A percentile compares a stretch with the other conserved stretches of the same genome.
phyloP scores from a whole-genome alignment of 1,140 invertebrate genomes.

The Diplogasteroides magnus region DNA sequence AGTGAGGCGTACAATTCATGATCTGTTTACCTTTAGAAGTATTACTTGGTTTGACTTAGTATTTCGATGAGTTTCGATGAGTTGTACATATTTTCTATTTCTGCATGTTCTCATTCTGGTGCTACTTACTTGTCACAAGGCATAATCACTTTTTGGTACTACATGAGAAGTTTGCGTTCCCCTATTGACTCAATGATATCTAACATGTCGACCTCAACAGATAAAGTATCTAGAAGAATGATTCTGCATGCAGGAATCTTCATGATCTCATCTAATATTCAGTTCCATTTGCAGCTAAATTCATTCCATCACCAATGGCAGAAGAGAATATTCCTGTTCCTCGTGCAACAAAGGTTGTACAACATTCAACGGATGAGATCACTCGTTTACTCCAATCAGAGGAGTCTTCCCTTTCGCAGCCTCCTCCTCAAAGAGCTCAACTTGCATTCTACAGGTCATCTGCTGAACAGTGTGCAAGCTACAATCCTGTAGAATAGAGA shows the following conservation, averaged over 20 bases:
- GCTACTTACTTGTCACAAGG: too few species aligned
- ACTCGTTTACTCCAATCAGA: conserved; percentile 31
- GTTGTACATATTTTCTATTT: too few species aligned
- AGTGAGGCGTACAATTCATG: too few species aligned
- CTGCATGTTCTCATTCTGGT: too few species aligned
- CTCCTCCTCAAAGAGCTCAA: conserved; percentile 43
- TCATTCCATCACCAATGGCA: conserved; percentile 51
- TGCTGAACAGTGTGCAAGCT: conserved; percentile 45
- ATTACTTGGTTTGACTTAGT: conserved; percentile 11
- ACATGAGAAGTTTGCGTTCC: too few species aligned
- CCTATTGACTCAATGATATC: too few species aligned
- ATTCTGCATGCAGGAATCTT: too few species aligned
- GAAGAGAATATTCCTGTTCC: conserved; percentile 42
- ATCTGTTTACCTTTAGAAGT: neutral
- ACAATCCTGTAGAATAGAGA: conserved; percentile 47
- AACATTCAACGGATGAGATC: conserved; percentile 41
- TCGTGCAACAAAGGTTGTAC: conserved; percentile 37
- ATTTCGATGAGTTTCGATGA: too few species aligned
- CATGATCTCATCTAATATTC: too few species aligned
- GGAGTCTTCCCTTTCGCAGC: conserved; percentile 28
- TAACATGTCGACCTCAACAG: too few species aligned
- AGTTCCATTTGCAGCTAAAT: conserved; percentile 44
- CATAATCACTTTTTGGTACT: too few species aligned
- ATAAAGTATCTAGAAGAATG: too few species aligned
- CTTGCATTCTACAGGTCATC: conserved; percentile 52